Evolutionary conservation across 1,140 invertebrate species (phyloP).

Genomic region (Nilaparvata lugens): DNA sequence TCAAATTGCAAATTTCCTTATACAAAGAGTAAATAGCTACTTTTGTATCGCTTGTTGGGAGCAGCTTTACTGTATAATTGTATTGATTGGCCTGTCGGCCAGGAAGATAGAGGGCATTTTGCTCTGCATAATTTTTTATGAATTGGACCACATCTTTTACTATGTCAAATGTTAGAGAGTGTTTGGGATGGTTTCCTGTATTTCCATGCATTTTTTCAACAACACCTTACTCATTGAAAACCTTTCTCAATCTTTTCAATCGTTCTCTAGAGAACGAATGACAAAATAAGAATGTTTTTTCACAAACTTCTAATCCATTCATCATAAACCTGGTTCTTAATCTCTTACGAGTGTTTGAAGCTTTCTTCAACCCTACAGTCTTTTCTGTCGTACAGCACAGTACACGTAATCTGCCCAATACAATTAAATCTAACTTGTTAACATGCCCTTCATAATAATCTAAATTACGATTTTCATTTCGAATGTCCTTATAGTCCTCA

Average conservation of each 20-base stretch:
- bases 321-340: background rate
- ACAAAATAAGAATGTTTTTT: conserved; percentile 9
- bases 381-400: background rate
- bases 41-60: conserved; percentile 7
- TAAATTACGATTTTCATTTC: background rate
- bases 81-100: conserved; percentile 1
- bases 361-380: background rate
- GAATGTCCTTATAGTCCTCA: background rate
- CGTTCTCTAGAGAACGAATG: conserved; percentile 1
- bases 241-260: conserved; percentile 10
- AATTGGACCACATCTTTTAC: conserved; percentile 7
- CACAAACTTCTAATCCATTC: conserved; percentile 4
- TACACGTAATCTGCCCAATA: background rate
- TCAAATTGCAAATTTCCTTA: conserved; percentile 8
- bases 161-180: background rate
- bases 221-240: background rate
- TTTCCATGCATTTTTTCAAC: conserved; percentile 3
- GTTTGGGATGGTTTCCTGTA: conserved; percentile 4
- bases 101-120: conserved; percentile 9
- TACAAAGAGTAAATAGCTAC: conserved; percentile 4
- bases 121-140: conserved; percentile 14
- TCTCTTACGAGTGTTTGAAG: background rate
- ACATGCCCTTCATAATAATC: background rate
- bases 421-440: background rate
- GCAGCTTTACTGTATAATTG: conserved; percentile 5